Evolutionary conservation across 2,797 vertebrate genomes (phyloP).

Genomic region (Ara ararauna): DNA sequence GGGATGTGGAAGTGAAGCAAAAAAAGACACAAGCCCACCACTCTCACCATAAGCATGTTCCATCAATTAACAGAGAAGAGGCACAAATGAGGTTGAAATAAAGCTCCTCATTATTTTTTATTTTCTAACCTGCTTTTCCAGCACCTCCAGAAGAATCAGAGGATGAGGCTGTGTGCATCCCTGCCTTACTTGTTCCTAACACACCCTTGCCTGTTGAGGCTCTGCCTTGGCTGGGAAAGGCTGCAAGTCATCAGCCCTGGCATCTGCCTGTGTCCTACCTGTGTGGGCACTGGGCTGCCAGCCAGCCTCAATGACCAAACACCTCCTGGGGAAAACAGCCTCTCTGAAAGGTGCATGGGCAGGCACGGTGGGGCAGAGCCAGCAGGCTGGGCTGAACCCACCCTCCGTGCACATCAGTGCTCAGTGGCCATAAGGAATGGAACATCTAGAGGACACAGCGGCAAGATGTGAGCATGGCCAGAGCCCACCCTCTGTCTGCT

Average conservation of each 20-base stretch:
- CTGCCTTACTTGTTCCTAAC: neutral
- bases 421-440: neutral
- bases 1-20: rapidly evolving
- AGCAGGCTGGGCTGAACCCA: neutral
- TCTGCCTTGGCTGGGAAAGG: neutral
- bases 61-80: neutral
- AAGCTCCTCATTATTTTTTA: neutral
- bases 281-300: rapidly evolving
- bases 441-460: rapidly evolving
- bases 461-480: neutral
- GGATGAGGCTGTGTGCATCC: neutral
- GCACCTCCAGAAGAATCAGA: neutral
- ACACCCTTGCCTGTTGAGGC: neutral
- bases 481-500: neutral
- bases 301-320: neutral
- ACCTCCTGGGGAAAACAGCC: neutral
- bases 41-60: neutral
- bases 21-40: neutral
- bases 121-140: neutral
- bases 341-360: neutral
- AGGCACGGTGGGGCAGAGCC: rapidly evolving
- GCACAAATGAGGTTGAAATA: neutral
- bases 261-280: neutral
- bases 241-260: neutral
- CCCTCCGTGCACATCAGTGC: rapidly evolving